Evolutionary conservation across 2,797 vertebrate species (phyloP).

Genomic region (Myotis findleyi): DNA sequence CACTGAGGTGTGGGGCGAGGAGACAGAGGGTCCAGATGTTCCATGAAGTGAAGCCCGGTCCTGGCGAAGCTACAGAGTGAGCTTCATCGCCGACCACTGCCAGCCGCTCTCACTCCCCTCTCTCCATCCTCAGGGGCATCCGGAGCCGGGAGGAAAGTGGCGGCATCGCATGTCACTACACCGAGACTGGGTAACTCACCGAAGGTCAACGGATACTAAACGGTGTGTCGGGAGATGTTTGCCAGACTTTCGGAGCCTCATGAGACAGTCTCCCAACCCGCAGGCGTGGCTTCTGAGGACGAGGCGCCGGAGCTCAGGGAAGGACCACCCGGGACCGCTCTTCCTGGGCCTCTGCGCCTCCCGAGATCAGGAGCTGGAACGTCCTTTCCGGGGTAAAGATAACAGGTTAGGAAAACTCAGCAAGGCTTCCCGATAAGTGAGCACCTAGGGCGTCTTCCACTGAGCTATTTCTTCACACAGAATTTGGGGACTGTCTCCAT

Average conservation of each 20-base stretch:
- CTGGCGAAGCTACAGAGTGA: fast-evolving
- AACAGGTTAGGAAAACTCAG: background rate
- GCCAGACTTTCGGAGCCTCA: background rate
- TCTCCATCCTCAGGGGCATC: background rate
- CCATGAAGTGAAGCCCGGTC: fast-evolving
- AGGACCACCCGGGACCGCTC: background rate
- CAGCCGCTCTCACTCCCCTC: fast-evolving
- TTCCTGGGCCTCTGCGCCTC: too few relatives aligned
- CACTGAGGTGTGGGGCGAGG: background rate
- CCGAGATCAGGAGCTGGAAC: background rate
- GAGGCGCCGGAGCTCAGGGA: background rate
- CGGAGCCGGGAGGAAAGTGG: fast-evolving
- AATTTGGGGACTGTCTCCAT: background rate
- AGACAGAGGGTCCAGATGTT: background rate
- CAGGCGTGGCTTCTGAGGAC: too few relatives aligned
- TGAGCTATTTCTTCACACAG: background rate
- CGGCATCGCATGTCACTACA: fast-evolving
- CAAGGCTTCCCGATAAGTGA: background rate
- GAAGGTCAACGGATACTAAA: background rate
- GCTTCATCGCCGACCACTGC: background rate
- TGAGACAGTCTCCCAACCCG: too few relatives aligned
- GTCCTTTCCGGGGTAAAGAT: background rate
- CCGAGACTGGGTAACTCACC: too few relatives aligned
- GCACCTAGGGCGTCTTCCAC: background rate
- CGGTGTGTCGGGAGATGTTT: background rate